Percentiles rank a stretch among this genome's conserved stretches.
Conservation (phyloP, 2,888 invertebrate species). For the Caenorhabditis macrosperma region DNA sequence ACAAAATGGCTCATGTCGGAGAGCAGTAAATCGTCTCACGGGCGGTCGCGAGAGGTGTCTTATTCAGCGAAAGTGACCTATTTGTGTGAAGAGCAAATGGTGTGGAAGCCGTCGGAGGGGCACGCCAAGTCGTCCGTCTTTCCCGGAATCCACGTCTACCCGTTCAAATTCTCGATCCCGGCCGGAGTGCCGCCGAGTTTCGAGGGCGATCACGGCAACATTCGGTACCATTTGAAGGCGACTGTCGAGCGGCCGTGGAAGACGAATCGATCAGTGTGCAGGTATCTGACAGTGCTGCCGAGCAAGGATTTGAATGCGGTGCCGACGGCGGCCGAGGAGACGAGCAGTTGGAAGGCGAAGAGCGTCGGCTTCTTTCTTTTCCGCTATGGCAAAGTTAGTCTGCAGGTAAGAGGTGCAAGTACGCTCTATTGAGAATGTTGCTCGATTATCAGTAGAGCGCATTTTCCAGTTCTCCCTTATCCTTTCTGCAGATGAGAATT, state of each 20-base stretch:
- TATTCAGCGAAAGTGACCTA: conserved; percentile 53
- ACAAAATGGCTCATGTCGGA: conserved; percentile 59
- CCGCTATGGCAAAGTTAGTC: conserved; percentile 48
- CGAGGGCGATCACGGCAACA: conserved; percentile 57
- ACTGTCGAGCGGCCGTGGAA: conserved; percentile 61
- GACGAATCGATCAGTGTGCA: conserved; percentile 48
- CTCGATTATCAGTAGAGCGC: background rate
- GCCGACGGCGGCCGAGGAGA: conserved; percentile 26
- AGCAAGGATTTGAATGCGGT: conserved; percentile 41
- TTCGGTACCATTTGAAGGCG: conserved; percentile 52
- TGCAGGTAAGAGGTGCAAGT: conserved; percentile 20
- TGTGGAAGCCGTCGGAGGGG: conserved; percentile 59
- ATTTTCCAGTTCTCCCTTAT: background rate
- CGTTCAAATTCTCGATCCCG: conserved; percentile 54
- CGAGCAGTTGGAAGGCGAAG: conserved; percentile 49
- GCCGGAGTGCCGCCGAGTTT: conserved; percentile 46
- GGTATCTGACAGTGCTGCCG: conserved; percentile 44
- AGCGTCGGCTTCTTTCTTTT: conserved; percentile 59
- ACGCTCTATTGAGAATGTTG: too few relatives aligned
- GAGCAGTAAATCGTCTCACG: conserved; percentile 43
- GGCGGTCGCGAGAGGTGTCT: conserved; percentile 55
- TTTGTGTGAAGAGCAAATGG: conserved; percentile 43
- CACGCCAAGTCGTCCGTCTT: conserved; percentile 56
- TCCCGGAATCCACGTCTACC: conserved; percentile 54
- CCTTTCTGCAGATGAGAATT: conserved; percentile 50